Base-by-base conservation (phyloP, 1,140 invertebrate species). In the Amphibalanus amphitrite region DNA sequence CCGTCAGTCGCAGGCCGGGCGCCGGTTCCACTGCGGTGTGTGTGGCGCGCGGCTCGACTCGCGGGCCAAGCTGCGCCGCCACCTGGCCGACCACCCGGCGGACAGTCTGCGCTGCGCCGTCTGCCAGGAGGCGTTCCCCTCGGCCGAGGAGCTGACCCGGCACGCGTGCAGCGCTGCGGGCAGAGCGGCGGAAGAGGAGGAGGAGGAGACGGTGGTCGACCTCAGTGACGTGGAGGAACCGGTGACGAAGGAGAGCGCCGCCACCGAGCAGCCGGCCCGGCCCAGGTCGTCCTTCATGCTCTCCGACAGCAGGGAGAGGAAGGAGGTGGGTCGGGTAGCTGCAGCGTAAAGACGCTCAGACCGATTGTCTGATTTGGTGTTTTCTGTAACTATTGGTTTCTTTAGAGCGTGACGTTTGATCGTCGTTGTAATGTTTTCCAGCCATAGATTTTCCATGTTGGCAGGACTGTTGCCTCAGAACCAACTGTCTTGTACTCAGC, bases 11-110 rank as follows among this genome's bases (percentile, higher is more conserved):
- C 67, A 67, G 25, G 38, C 29, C n/a, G n/a, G n/a, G 8, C 73
- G 77, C 15, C 64, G 74, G 8, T 78, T 74, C 73, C 81, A 82
- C 71, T 82, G 81, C 73, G 78, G 79, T 74, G 77, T 79, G 64
- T 82, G 81, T 74, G 81, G 81, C 6, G 79, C 79, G 69, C 79
- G 77, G 73, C 82, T 82, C 71, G 76, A 76, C 68, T 78, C 79
- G 69, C 76, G 80, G 28, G 74, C 80, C 28, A 70, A 80, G 33
- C 76, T 82, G 25, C 77, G 77, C 67, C 77, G 79, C 29, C 64
- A 73, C 25, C 28, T 70, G 70, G 70, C 71, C 13, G 74, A 75
- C 70, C 68, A 72, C 23, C 65, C 71, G 65, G 69, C 67, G 30
- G 65, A 65, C 26, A 28, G 70, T 29, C 68, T 71, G 10, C 59